Percentiles rank a stretch among this genome's conserved stretches.
phyloP scores from a whole-genome alignment of 1,140 invertebrate genomes.

The Anastrepha ludens region DNA sequence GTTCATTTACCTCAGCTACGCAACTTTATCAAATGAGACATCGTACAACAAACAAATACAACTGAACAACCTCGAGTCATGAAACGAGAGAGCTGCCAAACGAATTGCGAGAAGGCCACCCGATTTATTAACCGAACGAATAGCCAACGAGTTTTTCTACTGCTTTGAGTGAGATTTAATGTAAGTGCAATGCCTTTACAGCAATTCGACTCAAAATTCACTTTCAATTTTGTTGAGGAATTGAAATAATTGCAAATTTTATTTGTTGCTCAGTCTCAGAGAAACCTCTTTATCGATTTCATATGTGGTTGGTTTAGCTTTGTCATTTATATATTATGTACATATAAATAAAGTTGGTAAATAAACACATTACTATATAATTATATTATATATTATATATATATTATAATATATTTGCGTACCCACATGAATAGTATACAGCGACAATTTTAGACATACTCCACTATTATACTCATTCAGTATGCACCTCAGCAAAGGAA shows the following conservation, averaged over 20 bases:
- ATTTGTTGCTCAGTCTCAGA: not conserved
- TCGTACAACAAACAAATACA: conserved; percentile 15
- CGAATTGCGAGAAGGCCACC: conserved; percentile 51
- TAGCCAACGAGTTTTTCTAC: conserved; percentile 3
- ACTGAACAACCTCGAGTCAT: conserved; percentile 12
- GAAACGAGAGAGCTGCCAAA: conserved; percentile 19
- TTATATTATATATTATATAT: not conserved
- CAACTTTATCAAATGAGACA: conserved; percentile 38
- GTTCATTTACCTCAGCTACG: conserved; percentile 71
- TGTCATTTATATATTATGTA: not conserved
- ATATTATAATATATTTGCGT: not conserved
- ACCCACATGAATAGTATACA: too few species aligned
- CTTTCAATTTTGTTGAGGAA: conserved; percentile 70
- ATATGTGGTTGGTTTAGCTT: not conserved
- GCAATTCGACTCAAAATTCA: conserved; percentile 59
- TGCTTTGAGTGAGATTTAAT: conserved; percentile 22
- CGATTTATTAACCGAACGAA: conserved; percentile 23
- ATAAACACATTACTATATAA: not conserved
- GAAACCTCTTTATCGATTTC: not conserved
- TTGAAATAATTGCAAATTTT: not conserved
- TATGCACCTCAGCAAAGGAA: too few species aligned
- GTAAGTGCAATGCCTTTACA: conserved; percentile 35
- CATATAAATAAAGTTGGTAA: not conserved
- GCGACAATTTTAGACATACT: too few species aligned
- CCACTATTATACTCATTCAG: too few species aligned